Evolutionary conservation across 2,113 vertebrate genomes (phyloP).

Genomic region (Candoia aspera): DNA sequence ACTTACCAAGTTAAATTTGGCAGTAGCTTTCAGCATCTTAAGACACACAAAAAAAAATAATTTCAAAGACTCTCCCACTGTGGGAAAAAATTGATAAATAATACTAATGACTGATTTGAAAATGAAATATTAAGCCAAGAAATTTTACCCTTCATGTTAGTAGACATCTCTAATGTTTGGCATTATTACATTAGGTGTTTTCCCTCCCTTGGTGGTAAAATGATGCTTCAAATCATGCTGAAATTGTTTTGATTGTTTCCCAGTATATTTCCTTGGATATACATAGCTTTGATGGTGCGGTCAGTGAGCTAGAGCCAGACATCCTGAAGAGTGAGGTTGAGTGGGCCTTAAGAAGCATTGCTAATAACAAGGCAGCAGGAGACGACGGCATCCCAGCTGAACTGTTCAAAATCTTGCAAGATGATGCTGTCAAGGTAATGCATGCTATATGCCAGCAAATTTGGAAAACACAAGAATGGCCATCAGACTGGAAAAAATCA

Average conservation of each 20-base stretch:
- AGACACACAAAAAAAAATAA: neutral
- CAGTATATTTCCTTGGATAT: neutral
- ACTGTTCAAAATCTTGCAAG: too few relatives aligned
- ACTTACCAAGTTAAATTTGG: neutral
- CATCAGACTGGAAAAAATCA: too few relatives aligned
- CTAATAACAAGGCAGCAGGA: too few relatives aligned
- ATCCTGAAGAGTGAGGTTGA: too few relatives aligned
- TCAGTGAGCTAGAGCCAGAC: too few relatives aligned
- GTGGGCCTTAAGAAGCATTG: too few relatives aligned
- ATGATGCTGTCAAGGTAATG: too few relatives aligned
- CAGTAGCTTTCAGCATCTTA: neutral
- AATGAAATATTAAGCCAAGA: neutral
- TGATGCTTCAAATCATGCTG: neutral
- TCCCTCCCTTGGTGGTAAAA: neutral
- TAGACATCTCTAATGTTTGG: neutral
- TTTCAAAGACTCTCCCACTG: neutral
- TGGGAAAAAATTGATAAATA: constrained; percentile 26
- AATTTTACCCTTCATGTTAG: neutral
- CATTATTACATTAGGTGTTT: neutral
- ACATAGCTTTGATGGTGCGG: too few relatives aligned
- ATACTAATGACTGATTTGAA: neutral
- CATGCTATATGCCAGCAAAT: too few relatives aligned
- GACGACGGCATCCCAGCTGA: too few relatives aligned
- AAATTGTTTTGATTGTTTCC: neutral
- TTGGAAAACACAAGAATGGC: too few relatives aligned